Conservation (phyloP, 2,113 vertebrate species). For the Syrrhaptes paradoxus region DNA sequence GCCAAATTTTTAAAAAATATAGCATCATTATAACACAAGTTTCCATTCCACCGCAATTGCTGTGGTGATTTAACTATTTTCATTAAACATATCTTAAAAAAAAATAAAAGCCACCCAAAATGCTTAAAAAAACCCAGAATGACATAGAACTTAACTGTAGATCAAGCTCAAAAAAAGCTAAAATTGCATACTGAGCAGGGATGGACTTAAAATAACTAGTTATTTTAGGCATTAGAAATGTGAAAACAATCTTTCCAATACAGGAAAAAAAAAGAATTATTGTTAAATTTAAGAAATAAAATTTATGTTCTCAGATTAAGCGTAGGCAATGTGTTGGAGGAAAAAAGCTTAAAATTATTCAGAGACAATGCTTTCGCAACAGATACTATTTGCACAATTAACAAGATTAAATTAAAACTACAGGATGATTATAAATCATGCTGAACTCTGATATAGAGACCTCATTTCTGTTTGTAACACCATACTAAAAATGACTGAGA, state of each 20-base stretch:
- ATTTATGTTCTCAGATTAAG: not conserved
- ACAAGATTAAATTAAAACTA: not conserved
- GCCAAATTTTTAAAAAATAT: accelerated
- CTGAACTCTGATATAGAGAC: not conserved
- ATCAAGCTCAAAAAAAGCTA: not conserved
- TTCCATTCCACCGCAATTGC: not conserved
- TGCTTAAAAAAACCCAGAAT: not conserved
- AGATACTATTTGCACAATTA: not conserved
- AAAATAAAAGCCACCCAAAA: not conserved
- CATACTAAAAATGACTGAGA: not conserved
- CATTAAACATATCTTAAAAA: not conserved
- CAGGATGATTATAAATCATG: not conserved
- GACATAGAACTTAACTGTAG: not conserved
- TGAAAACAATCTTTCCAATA: not conserved
- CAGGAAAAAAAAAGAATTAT: not conserved
- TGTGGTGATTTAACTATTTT: not conserved
- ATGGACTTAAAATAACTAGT: not conserved
- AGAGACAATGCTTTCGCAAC: not conserved
- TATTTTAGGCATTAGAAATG: not conserved
- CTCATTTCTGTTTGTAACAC: not conserved
- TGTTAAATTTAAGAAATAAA: not conserved
- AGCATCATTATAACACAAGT: not conserved
- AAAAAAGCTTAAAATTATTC: not conserved
- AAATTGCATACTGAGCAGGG: not conserved
- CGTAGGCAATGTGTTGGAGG: not conserved